Conservation (phyloP, 2,888 invertebrate species). For the Sarcophaga carnaria region DNA sequence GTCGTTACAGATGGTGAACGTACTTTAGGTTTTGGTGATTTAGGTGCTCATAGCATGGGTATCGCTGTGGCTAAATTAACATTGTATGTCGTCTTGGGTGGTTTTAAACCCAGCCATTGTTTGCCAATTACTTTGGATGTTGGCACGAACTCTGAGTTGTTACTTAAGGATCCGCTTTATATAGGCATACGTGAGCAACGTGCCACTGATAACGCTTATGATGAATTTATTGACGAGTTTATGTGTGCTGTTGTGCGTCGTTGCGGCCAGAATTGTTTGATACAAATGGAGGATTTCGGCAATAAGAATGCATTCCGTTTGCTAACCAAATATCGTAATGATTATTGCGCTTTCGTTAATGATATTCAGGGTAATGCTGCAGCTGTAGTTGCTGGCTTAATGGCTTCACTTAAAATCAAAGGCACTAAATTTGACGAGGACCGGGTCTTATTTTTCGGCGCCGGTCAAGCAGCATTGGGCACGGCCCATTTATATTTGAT, state of each 20-base stretch:
- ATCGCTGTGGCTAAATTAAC: conserved; percentile 99
- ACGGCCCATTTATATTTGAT: conserved; percentile 96
- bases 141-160: conserved; percentile 93
- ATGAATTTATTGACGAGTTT: conserved; percentile 97
- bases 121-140: conserved; percentile 96
- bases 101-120: conserved; percentile 97
- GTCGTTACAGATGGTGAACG: conserved; percentile 99
- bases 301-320: conserved; percentile 98
- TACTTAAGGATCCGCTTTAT: conserved; percentile 96
- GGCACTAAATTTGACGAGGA: conserved; percentile 91
- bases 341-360: conserved; percentile 98
- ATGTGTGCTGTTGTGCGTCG: conserved; percentile 94
- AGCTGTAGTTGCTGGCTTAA: conserved; percentile 96
- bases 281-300: conserved; percentile 99
- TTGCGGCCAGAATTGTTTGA: conserved; percentile 92
- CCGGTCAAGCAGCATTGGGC: conserved; percentile 97
- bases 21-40: conserved; percentile 97
- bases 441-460: conserved; percentile 96
- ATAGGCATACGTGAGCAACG: conserved; percentile 95
- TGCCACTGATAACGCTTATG: conserved; percentile 91
- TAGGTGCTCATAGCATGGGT: conserved; percentile 99
- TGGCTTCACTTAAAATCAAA: conserved; percentile 93
- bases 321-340: conserved; percentile 92
- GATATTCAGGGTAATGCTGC: conserved; percentile 99
- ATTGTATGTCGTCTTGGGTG: conserved; percentile 97